These are phyloP conservation scores for Pomatorhinus ruficollis DNA, from an alignment of 2,113 vertebrate species.

Conservation along the genomic window DNA sequence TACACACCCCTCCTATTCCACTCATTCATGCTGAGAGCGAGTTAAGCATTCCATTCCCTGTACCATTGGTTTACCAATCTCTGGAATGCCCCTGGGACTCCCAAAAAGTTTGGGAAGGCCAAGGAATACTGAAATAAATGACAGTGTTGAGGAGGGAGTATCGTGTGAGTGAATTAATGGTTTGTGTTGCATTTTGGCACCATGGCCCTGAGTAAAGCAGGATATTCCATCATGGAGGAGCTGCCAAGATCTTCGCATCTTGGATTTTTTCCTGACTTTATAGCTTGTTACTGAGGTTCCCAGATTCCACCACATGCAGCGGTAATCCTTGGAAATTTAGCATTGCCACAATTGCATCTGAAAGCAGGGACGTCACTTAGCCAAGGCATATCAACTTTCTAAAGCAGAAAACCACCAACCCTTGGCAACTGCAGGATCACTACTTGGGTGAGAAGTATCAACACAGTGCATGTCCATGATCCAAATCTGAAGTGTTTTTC, in stretches of 20 bases:
- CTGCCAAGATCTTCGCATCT: neutral
- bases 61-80: neutral
- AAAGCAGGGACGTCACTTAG: neutral
- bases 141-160: neutral
- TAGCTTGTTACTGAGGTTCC: neutral
- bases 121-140: neutral
- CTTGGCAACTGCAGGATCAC: neutral
- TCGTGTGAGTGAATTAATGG: neutral
- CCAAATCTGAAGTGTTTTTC: neutral
- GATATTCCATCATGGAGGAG: neutral
- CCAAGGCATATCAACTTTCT: neutral
- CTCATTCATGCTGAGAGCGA: fast-evolving
- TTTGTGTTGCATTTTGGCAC: neutral
- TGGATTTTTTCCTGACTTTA: slow-evolving; percentile 2
- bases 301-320: neutral
- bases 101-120: neutral
- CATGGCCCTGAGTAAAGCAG: neutral
- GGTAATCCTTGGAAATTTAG: neutral
- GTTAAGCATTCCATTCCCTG: neutral
- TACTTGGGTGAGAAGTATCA: neutral
- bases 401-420: neutral
- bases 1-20: neutral
- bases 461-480: neutral
- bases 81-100: neutral
- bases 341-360: neutral